phyloP scores from a whole-genome alignment of 2,888 invertebrate genomes.

The Tenthredo mesomela region DNA sequence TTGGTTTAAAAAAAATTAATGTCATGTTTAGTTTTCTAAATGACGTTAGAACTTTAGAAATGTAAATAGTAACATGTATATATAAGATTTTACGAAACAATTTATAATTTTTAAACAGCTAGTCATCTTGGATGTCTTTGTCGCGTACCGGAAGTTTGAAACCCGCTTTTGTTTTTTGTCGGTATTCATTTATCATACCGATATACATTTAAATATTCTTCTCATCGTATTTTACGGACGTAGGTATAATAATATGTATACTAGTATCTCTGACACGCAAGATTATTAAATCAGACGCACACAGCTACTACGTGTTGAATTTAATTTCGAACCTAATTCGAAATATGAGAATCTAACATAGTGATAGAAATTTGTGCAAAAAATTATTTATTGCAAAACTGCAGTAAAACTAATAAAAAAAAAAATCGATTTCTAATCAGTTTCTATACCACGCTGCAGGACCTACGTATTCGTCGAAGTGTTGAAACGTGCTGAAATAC shows the following conservation, averaged over 20 bases:
- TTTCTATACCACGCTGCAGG: not conserved
- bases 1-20: no score
- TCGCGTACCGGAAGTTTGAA: constrained; percentile 71
- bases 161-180: constrained; percentile 61
- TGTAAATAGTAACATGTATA: constrained; percentile 11
- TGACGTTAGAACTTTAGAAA: constrained; percentile 26
- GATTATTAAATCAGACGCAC: no score
- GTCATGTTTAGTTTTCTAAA: constrained; percentile 36
- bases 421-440: not conserved
- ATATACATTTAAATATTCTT: constrained; percentile 56
- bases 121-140: constrained; percentile 59
- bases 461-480: not conserved
- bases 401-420: not conserved
- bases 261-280: constrained; percentile 58
- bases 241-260: not conserved
- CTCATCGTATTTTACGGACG: constrained; percentile 58
- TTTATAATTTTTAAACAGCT: constrained; percentile 66
- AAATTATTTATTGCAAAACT: not conserved
- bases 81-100: constrained; percentile 63
- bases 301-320: no score
- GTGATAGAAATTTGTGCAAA: not conserved
- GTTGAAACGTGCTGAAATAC: constrained; percentile 34
- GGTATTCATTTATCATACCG: constrained; percentile 64
- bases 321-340: constrained; percentile 64
- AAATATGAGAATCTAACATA: constrained; percentile 18